Evolutionary conservation across 2,113 vertebrate genomes (phyloP).

Genomic region (Centropristis striata): DNA sequence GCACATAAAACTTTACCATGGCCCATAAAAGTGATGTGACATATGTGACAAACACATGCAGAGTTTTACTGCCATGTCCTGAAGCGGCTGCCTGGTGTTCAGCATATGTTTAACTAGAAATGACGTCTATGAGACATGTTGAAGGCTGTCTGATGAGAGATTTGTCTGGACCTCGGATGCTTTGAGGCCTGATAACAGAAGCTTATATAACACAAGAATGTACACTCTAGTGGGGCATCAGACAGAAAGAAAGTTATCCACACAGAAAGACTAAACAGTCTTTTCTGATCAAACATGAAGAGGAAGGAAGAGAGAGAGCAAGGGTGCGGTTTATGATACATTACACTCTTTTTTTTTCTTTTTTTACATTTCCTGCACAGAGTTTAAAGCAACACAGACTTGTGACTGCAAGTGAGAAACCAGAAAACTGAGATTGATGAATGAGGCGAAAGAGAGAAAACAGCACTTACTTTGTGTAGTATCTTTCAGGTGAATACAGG

Average conservation of each 20-base stretch:
- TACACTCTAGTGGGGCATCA: not conserved
- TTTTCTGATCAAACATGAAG: conserved; percentile 19
- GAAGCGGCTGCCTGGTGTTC: conserved; percentile 5
- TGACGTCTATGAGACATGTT: conserved; percentile 23
- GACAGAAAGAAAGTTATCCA: no score
- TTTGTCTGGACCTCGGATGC: conserved; percentile 32
- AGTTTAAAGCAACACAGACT: conserved; percentile 14
- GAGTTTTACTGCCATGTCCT: conserved; percentile 25
- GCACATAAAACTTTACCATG: conserved; percentile 20
- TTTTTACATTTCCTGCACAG: conserved; percentile 26
- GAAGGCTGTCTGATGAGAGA: not conserved
- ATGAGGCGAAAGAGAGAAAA: not conserved
- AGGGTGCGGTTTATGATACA: conserved; percentile 32
- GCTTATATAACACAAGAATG: conserved; percentile 30
- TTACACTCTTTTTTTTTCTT: not conserved
- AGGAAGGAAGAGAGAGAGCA: not conserved
- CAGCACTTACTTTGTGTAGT: conserved; percentile 70
- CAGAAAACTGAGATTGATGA: conserved; percentile 22
- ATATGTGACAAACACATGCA: conserved; percentile 12
- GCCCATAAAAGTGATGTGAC: conserved; percentile 29
- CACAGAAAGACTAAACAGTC: conserved; percentile 1
- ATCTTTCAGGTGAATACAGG: conserved; percentile 65
- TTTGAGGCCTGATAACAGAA: conserved; percentile 17
- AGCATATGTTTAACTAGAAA: conserved; percentile 24
- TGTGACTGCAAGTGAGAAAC: conserved; percentile 1